These are phyloP conservation scores for Diadegma fenestrale DNA, from an alignment of 2,888 invertebrate species.

Conservation along the genomic window DNA sequence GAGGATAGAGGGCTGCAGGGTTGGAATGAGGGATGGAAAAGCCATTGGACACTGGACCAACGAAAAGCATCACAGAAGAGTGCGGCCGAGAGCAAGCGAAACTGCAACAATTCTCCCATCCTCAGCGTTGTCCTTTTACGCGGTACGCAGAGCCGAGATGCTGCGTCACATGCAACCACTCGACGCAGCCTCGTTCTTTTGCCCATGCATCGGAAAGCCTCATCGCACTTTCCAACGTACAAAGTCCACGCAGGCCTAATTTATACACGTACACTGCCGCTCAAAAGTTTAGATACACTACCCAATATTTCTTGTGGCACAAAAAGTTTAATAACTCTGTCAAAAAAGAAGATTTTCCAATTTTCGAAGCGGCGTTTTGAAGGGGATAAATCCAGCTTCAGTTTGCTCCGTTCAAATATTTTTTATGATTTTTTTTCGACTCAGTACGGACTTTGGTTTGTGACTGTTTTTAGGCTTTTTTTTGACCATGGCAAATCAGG, in stretches of 20 bases:
- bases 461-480: no score
- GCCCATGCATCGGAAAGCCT: slow-evolving; percentile 29
- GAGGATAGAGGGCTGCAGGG: slow-evolving; percentile 6
- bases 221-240: slow-evolving; percentile 8
- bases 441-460: no score
- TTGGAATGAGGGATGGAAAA: slow-evolving; percentile 48
- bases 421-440: no score
- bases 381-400: no score
- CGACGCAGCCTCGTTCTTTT: slow-evolving; percentile 47
- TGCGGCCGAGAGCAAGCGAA: slow-evolving; percentile 46
- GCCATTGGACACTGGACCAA: slow-evolving; percentile 15
- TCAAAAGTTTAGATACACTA: no score
- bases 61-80: slow-evolving; percentile 27
- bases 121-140: slow-evolving; percentile 50
- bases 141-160: slow-evolving; percentile 58
- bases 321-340: no score
- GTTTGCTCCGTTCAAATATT: no score
- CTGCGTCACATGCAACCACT: slow-evolving; percentile 61
- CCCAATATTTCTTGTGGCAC: no score
- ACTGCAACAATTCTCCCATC: slow-evolving; percentile 48
- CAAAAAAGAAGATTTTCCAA: no score
- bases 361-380: no score
- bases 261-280: no score
- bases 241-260: not conserved
- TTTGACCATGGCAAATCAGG: no score